Conservation (phyloP, 2,113 vertebrate species). For the Passerina amoena region DNA sequence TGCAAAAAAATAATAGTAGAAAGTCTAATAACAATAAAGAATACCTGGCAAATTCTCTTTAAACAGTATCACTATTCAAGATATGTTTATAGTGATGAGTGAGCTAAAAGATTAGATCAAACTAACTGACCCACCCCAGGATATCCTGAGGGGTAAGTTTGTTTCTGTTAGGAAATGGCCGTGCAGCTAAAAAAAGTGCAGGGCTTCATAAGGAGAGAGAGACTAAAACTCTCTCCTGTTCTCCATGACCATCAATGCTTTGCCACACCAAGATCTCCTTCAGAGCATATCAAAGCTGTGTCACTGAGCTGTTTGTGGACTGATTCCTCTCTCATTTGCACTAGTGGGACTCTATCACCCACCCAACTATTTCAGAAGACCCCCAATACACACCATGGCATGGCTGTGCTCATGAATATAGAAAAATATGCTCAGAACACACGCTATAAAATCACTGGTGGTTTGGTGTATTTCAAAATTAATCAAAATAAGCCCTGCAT, state of each 20-base stretch:
- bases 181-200: background rate
- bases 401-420: background rate
- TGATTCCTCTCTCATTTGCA: background rate
- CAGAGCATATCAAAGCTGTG: fast-evolving
- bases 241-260: background rate
- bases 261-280: background rate
- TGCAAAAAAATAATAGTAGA: background rate
- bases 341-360: background rate
- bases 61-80: background rate
- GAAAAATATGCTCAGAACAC: background rate
- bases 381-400: background rate
- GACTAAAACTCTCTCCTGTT: background rate
- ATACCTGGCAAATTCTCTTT: background rate
- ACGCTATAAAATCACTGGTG: background rate
- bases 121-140: background rate
- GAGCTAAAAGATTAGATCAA: background rate
- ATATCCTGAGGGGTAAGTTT: background rate
- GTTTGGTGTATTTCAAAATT: background rate
- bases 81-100: background rate
- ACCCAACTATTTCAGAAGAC: background rate
- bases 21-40: background rate
- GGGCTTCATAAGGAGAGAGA: background rate
- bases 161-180: background rate
- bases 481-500: background rate
- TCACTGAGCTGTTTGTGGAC: background rate